A percentile compares a stretch with the other conserved stretches of the same genome.
phyloP scores from a whole-genome alignment of 2,888 invertebrate species.

The Pharmacophagus antenor region DNA sequence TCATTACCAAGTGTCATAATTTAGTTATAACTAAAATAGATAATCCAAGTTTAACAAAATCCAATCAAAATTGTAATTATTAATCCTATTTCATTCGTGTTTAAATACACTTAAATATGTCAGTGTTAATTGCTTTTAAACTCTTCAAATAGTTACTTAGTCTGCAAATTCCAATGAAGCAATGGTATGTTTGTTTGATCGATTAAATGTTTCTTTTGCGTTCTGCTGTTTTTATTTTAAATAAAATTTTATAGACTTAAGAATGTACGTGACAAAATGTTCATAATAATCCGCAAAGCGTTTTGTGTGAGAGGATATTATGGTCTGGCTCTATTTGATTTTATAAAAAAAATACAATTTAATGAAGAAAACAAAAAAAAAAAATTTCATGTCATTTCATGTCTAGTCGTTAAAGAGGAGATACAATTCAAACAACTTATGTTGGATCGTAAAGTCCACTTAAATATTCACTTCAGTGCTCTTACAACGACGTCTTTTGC shows the following conservation, averaged over 20 bases:
- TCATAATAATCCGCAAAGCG: neutral
- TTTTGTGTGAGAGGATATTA: too few species aligned
- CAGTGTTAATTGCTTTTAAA: constrained; percentile 1
- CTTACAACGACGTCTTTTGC: too few species aligned
- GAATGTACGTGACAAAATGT: neutral
- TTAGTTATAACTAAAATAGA: neutral
- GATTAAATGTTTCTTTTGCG: neutral
- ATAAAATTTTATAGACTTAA: too few species aligned
- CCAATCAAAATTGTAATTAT: constrained; percentile 9
- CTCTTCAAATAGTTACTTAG: constrained; percentile 1
- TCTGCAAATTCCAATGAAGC: neutral
- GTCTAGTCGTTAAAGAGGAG: too few species aligned
- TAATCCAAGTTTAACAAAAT: neutral
- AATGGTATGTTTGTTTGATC: neutral
- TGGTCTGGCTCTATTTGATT: too few species aligned
- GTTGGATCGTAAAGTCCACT: too few species aligned
- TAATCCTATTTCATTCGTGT: neutral
- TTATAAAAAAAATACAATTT: too few species aligned
- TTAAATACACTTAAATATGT: neutral
- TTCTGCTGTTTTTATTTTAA: neutral
- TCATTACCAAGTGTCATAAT: neutral
- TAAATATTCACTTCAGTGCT: too few species aligned
- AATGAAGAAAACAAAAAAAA: too few species aligned
- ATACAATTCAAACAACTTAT: too few species aligned
- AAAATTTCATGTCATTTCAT: too few species aligned